A percentile compares a stretch with the other conserved stretches of the same genome.
Conservation (phyloP, 2,113 vertebrate genomes). For the Cynocephalus volans region DNA sequence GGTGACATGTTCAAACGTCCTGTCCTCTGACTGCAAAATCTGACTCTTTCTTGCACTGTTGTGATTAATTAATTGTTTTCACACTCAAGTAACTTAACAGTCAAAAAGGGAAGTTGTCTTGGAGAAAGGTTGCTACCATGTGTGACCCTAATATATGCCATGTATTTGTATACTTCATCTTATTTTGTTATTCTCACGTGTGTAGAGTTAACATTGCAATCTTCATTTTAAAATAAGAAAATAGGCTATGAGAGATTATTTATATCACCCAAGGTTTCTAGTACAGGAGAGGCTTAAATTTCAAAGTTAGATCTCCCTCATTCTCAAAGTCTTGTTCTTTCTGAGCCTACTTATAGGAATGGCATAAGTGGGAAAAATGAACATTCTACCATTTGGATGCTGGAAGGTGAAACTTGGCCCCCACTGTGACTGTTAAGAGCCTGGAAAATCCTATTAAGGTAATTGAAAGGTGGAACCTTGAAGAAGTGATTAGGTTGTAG, state of each 20-base stretch:
- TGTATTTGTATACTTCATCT: background rate
- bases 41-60: background rate
- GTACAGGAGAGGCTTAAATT: background rate
- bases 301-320: rapidly evolving
- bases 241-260: background rate
- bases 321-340: background rate
- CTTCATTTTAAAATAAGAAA: background rate
- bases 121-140: background rate
- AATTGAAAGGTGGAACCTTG: too few relatives aligned
- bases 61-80: background rate
- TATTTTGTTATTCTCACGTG: background rate
- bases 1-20: background rate
- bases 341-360: background rate
- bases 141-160: background rate
- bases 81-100: background rate
- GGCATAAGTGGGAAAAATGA: background rate
- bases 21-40: background rate
- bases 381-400: background rate
- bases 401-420: background rate
- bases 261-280: background rate
- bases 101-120: background rate
- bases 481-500: too few relatives aligned
- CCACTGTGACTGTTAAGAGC: too few relatives aligned
- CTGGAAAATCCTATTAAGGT: too few relatives aligned
- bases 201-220: background rate